A percentile compares a stretch with the other conserved stretches of the same genome.
These are phyloP conservation scores for Rhadinocentrus ornatus DNA, from an alignment of 2,797 vertebrate genomes.

Conservation along the genomic window DNA sequence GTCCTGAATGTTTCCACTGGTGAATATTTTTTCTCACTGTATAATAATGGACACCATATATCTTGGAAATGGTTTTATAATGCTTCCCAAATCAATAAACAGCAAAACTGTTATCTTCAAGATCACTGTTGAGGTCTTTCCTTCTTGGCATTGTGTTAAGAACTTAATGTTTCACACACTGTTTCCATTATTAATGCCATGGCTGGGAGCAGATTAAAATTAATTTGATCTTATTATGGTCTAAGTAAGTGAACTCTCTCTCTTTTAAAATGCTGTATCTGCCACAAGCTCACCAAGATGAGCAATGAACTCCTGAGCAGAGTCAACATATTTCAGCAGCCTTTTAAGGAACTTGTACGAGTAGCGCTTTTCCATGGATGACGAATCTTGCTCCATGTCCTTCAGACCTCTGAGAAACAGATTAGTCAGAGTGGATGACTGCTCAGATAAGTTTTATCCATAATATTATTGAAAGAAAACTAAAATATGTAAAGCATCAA, in stretches of 20 bases:
- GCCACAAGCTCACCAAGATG: conserved; percentile 90
- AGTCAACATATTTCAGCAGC: conserved; percentile 93
- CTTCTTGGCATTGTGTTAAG: background rate
- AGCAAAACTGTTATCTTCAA: background rate
- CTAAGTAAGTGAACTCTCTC: background rate
- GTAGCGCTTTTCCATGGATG: conserved; percentile 96
- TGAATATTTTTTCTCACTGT: background rate
- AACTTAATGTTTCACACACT: background rate
- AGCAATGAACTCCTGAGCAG: conserved; percentile 98
- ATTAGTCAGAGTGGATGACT: background rate
- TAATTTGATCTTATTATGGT: background rate
- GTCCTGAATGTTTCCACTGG: background rate
- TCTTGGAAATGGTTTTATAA: background rate
- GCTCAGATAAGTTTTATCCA: background rate
- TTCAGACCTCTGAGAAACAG: conserved; percentile 84
- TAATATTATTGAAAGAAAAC: background rate
- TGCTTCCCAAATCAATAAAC: background rate
- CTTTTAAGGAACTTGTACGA: conserved; percentile 95
- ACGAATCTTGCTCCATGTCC: conserved; percentile 93
- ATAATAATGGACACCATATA: background rate
- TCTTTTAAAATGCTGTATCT: background rate
- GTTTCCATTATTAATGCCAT: background rate
- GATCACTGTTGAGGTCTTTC: background rate
- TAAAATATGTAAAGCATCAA: background rate
- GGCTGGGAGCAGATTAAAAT: background rate